A percentile compares a stretch with the other conserved stretches of the same genome.
These are phyloP conservation scores for Notarius lentiginosus DNA, from an alignment of 2,113 vertebrate species.

Conservation along the genomic window DNA sequence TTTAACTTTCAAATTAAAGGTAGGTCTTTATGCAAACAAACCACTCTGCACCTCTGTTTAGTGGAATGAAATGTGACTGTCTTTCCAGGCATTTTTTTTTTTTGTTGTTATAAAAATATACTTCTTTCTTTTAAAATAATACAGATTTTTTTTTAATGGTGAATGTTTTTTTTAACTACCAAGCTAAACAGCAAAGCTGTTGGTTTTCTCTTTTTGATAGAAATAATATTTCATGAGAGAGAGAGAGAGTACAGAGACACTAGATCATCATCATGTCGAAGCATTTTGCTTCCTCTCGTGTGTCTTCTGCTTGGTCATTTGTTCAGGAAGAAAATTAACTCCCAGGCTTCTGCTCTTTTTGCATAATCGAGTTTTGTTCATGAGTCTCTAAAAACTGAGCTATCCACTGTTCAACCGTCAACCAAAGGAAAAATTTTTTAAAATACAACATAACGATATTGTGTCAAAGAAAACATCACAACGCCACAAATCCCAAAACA, in stretches of 20 bases:
- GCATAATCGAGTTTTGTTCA: slow-evolving; percentile 72
- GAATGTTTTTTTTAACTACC: slow-evolving; percentile 69
- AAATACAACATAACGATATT: slow-evolving; percentile 55
- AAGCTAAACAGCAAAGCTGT: slow-evolving; percentile 75
- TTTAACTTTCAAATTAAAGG: slow-evolving; percentile 50
- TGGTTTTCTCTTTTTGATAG: slow-evolving; percentile 62
- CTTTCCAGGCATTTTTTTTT: slow-evolving; percentile 67
- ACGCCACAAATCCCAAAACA: slow-evolving; percentile 78
- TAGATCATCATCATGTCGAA: slow-evolving; percentile 54
- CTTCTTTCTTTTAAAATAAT: slow-evolving; percentile 77
- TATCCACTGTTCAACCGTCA: slow-evolving; percentile 66
- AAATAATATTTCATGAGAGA: slow-evolving; percentile 53
- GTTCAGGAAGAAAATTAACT: slow-evolving; percentile 46
- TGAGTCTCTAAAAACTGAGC: slow-evolving; percentile 55
- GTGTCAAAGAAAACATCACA: slow-evolving; percentile 72
- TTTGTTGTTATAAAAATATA: slow-evolving; percentile 76
- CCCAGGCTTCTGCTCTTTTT: slow-evolving; percentile 65
- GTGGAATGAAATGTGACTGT: slow-evolving; percentile 51
- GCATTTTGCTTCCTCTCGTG: slow-evolving; percentile 67
- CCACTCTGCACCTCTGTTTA: slow-evolving; percentile 46
- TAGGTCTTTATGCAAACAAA: slow-evolving; percentile 65
- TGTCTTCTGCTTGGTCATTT: slow-evolving; percentile 37
- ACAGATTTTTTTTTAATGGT: slow-evolving; percentile 65
- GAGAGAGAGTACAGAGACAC: slow-evolving; percentile 47
- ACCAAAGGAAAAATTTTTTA: slow-evolving; percentile 61